These are phyloP conservation scores for Spisula subtruncata DNA, from an alignment of 2,888 invertebrate species.

Conservation along the genomic window DNA sequence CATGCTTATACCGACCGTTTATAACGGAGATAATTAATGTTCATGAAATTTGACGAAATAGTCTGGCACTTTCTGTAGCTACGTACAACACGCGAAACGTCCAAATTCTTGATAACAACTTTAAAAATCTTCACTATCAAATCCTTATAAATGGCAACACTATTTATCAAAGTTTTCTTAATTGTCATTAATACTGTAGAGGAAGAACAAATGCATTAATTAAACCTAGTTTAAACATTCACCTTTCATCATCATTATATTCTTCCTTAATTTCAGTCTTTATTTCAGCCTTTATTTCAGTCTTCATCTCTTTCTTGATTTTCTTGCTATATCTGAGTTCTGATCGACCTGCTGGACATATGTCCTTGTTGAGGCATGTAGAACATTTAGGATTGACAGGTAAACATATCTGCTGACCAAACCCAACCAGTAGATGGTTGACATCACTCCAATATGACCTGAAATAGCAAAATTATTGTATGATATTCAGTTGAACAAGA, in stretches of 20 bases:
- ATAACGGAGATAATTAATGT: too few relatives aligned
- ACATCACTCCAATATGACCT: conserved; percentile 87
- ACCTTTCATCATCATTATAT: not conserved
- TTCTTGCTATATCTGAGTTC: conserved; percentile 62
- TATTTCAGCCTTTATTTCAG: not conserved
- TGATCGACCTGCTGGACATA: conserved; percentile 91
- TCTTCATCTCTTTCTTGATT: conserved; percentile 44
- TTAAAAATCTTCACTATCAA: too few relatives aligned
- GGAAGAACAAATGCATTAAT: not conserved
- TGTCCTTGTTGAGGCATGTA: conserved; percentile 93
- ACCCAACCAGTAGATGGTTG: conserved; percentile 96
- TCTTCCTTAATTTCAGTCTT: not conserved
- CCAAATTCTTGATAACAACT: too few relatives aligned
- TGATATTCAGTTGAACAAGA: too few relatives aligned
- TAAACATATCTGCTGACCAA: conserved; percentile 97
- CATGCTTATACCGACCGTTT: too few relatives aligned
- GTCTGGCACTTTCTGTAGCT: too few relatives aligned
- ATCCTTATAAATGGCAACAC: not conserved
- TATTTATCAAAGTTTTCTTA: not conserved
- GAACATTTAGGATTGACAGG: conserved; percentile 94
- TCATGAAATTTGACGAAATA: too few relatives aligned
- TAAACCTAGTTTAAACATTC: not conserved
- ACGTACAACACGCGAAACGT: too few relatives aligned
- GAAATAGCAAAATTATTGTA: conserved; percentile 59
- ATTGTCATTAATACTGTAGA: not conserved